Percentiles rank a stretch among this genome's conserved stretches.
These are phyloP conservation scores for Irena cyanogastra DNA, from an alignment of 2,113 vertebrate genomes.

Conservation along the genomic window DNA sequence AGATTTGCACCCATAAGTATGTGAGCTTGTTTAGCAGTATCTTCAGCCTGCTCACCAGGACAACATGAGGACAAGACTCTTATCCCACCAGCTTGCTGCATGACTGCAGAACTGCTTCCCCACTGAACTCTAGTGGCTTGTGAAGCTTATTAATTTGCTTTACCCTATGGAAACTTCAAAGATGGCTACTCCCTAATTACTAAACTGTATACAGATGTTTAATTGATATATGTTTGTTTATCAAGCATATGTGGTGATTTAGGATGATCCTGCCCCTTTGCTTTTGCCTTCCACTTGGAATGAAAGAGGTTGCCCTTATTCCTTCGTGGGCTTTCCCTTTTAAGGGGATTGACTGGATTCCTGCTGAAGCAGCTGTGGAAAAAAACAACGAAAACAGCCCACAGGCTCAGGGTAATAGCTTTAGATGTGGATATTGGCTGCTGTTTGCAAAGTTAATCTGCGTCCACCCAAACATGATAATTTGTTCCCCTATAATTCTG, in stretches of 20 bases:
- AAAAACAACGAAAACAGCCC: neutral
- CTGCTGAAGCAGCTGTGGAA: neutral
- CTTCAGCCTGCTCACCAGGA: neutral
- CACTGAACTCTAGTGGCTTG: neutral
- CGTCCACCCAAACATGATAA: neutral
- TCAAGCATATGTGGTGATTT: neutral
- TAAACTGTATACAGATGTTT: neutral
- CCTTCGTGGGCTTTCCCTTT: neutral
- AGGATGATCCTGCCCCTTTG: neutral
- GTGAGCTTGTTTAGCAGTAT: neutral
- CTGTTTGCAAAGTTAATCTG: neutral
- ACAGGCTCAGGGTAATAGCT: neutral
- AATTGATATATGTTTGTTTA: neutral
- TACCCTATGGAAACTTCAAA: neutral
- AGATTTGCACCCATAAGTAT: neutral
- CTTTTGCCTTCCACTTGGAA: neutral
- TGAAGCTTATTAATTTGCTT: neutral
- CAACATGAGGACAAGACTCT: neutral
- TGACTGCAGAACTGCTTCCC: neutral
- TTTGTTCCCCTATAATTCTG: neutral
- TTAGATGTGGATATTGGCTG: neutral
- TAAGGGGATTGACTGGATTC: neutral
- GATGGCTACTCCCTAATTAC: neutral
- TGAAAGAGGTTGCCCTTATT: neutral
- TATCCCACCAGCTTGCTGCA: neutral